These are phyloP conservation scores for Porites lutea DNA, from an alignment of 64 coral and sea anemone species.

Conservation along the genomic window DNA sequence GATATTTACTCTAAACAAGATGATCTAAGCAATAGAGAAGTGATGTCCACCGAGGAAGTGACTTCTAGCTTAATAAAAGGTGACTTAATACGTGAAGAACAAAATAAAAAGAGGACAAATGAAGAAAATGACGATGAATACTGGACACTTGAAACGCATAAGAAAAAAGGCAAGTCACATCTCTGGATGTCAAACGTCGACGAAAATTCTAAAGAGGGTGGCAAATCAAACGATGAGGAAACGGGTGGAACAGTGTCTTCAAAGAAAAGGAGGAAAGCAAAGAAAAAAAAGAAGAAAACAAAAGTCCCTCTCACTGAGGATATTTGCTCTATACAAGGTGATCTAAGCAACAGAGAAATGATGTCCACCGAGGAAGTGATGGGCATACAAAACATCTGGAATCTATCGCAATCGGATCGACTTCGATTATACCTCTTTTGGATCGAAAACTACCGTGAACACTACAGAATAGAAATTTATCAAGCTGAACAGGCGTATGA, in stretches of 20 bases:
- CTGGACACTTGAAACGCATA: background rate
- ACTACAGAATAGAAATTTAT: slow-evolving; percentile 3
- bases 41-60: slow-evolving; percentile 12
- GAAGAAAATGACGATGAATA: background rate
- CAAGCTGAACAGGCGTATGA: slow-evolving; percentile 43
- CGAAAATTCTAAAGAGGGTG: background rate
- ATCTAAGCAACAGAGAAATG: background rate
- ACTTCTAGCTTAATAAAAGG: background rate
- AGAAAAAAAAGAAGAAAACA: background rate
- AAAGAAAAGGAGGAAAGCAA: background rate
- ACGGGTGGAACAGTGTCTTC: background rate
- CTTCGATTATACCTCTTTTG: slow-evolving; percentile 48
- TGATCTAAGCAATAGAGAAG: background rate
- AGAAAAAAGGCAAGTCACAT: slow-evolving; percentile 30
- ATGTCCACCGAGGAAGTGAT: slow-evolving; percentile 26
- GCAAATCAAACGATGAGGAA: background rate
- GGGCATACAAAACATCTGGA: slow-evolving; percentile 4
- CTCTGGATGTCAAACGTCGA: too few species aligned
- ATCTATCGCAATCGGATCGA: background rate
- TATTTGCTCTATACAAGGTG: background rate
- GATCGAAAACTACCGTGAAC: slow-evolving; percentile 28
- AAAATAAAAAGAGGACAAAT: background rate
- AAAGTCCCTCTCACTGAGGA: background rate
- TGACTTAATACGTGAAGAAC: background rate
- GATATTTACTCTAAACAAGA: background rate